Percentiles rank a stretch among this genome's conserved stretches.
Evolutionary conservation across 2,797 vertebrate species (phyloP).

Genomic region (Okamejei kenojei): DNA sequence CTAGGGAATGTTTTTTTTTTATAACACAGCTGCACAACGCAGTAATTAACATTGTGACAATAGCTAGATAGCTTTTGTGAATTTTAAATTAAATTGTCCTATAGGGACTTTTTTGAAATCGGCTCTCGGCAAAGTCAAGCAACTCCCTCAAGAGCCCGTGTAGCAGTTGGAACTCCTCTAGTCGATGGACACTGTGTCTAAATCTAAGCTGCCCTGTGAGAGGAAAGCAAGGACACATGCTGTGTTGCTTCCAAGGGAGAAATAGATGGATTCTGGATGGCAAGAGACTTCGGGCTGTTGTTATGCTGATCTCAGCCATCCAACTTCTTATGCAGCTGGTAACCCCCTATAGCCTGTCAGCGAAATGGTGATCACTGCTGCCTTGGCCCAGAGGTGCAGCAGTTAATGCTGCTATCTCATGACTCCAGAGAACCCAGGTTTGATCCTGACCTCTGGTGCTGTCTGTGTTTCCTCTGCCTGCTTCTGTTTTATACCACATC

Average conservation of each 20-base stretch:
- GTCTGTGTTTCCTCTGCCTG: too few species aligned
- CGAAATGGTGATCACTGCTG: too few species aligned
- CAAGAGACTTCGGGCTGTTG: not conserved
- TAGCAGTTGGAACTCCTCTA: not conserved
- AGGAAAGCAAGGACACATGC: not conserved
- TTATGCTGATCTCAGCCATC: not conserved
- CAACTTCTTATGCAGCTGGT: not conserved
- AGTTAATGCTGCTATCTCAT: too few species aligned
- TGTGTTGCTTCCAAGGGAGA: too few species aligned
- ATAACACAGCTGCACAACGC: not conserved
- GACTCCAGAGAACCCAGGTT: too few species aligned
- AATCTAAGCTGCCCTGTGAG: not conserved
- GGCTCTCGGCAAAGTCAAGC: slow-evolving; percentile 4
- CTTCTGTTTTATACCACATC: too few species aligned
- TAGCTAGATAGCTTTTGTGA: not conserved
- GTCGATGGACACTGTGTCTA: not conserved
- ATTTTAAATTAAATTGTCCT: slow-evolving; percentile 25
- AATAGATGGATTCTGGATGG: not conserved
- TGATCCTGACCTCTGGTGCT: too few species aligned
- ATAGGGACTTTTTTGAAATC: not conserved
- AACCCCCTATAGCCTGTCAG: not conserved
- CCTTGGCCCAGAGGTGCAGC: too few species aligned
- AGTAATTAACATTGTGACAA: slow-evolving; percentile 32
- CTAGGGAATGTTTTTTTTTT: not conserved
- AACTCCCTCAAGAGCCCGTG: not conserved